These are phyloP conservation scores for Theodoxus fluviatilis DNA, from an alignment of 2,888 invertebrate genomes.

Conservation along the genomic window DNA sequence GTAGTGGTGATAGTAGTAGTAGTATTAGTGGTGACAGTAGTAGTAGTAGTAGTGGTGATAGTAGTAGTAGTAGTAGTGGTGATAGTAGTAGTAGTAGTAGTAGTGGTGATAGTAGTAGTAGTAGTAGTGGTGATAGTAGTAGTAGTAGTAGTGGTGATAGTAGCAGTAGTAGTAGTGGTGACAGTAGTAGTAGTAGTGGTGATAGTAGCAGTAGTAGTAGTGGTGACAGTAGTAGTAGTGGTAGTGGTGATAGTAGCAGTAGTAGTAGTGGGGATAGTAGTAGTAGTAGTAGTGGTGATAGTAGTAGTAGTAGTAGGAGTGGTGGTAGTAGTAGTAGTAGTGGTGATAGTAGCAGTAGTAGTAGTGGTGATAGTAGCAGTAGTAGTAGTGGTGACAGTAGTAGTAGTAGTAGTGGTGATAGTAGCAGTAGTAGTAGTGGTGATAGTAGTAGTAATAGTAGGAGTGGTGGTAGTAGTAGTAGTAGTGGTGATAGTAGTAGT, in stretches of 20 bases:
- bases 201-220: slow-evolving; percentile 1
- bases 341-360: slow-evolving; percentile 15
- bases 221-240: not conserved
- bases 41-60: too few species aligned
- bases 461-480: too few species aligned
- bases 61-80: slow-evolving; percentile 18
- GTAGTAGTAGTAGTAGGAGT: too few species aligned
- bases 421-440: slow-evolving; percentile 19
- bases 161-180: slow-evolving; percentile 17
- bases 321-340: too few species aligned
- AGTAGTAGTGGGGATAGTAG: too few species aligned
- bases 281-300: slow-evolving; percentile 20
- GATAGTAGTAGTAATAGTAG: too few species aligned
- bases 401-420: slow-evolving; percentile 17
- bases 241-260: not conserved
- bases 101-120: slow-evolving; percentile 21
- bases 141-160: slow-evolving; percentile 16
- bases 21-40: too few species aligned
- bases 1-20: too few species aligned
- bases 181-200: slow-evolving; percentile 11
- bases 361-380: slow-evolving; percentile 3
- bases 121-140: slow-evolving; percentile 24
- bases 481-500: not conserved
- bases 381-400: slow-evolving; percentile 10
- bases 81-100: slow-evolving; percentile 16